phyloP scores from a whole-genome alignment of 2,113 vertebrate genomes.

The Oreocharis arfaki region DNA sequence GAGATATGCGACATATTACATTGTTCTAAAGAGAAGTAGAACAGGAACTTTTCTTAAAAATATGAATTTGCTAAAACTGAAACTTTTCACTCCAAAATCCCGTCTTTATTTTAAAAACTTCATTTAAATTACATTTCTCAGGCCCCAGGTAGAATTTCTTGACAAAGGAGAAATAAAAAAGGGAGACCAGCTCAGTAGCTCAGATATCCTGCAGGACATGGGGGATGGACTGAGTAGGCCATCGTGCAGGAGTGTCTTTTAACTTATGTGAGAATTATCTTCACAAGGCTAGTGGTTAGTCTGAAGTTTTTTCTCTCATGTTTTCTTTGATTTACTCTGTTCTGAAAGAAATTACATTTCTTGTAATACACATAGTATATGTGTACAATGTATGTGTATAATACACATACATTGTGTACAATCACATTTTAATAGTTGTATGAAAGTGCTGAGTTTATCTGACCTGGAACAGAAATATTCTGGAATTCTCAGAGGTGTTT shows the following conservation, averaged over 20 bases:
- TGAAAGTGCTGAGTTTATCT: background rate
- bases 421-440: background rate
- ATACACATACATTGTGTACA: no score
- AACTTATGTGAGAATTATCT: background rate
- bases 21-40: background rate
- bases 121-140: background rate
- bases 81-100: background rate
- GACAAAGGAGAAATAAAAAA: background rate
- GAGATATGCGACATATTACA: background rate
- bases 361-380: no score
- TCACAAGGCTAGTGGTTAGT: background rate
- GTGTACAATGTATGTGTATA: no score
- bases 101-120: background rate
- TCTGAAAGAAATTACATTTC: background rate
- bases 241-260: background rate
- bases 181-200: background rate
- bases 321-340: background rate
- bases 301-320: background rate
- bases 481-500: background rate
- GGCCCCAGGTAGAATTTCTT: background rate
- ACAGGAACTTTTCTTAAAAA: background rate
- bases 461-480: background rate
- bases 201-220: background rate
- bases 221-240: background rate
- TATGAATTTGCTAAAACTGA: background rate